These are phyloP conservation scores for Barbus barbus DNA, from an alignment of 2,113 vertebrate species.

Conservation along the genomic window DNA sequence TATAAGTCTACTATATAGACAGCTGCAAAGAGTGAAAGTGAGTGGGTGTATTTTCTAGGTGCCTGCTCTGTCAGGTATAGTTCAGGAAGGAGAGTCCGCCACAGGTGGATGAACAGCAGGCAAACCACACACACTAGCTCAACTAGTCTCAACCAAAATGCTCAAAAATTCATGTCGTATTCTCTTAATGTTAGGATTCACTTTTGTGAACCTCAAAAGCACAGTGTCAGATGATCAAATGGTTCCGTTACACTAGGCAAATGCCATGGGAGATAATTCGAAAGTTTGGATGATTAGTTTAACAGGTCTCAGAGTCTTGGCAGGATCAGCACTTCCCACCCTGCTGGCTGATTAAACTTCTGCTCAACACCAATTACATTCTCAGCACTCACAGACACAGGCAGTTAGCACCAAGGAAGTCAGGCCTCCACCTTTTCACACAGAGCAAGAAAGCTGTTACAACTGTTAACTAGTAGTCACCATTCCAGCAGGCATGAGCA, in stretches of 20 bases:
- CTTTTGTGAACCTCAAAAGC: neutral
- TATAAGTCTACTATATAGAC: neutral
- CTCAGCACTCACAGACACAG: constrained; percentile 15
- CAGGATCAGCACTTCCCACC: neutral
- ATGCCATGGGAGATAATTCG: neutral
- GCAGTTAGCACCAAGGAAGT: constrained; percentile 13
- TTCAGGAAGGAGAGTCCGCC: neutral
- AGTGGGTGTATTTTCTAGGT: neutral
- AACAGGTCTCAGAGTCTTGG: constrained; percentile 22
- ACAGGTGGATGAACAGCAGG: neutral
- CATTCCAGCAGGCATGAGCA: constrained; percentile 22
- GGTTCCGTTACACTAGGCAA: neutral
- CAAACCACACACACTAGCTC: neutral
- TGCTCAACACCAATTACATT: constrained; percentile 28
- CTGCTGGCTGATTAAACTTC: constrained; percentile 31
- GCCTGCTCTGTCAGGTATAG: neutral
- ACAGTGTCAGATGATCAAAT: neutral
- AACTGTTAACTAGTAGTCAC: constrained; percentile 1
- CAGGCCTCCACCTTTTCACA: constrained; percentile 22
- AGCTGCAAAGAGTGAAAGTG: neutral
- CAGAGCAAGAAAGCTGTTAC: constrained; percentile 8
- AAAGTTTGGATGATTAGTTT: constrained; percentile 5
- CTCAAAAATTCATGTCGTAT: neutral
- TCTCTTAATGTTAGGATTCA: neutral
- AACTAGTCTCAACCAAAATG: neutral